Conservation (phyloP, 2,113 vertebrate species). For the Dryoscopus gambensis region DNA sequence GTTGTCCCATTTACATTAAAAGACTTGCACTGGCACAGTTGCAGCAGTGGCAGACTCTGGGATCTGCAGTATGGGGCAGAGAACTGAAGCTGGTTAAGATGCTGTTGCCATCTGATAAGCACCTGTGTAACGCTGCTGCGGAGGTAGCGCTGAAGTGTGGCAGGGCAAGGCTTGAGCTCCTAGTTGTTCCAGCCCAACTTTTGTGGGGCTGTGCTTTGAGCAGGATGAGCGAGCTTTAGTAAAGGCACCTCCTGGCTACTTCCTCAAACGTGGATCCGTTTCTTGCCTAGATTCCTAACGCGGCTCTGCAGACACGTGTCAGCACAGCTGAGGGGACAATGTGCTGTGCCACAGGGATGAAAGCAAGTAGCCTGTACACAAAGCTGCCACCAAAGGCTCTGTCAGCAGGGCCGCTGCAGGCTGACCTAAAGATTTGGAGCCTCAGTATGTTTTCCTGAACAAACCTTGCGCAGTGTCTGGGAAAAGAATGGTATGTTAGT, state of each 20-base stretch:
- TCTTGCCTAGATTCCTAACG: not conserved
- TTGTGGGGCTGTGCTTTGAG: not conserved
- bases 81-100: not conserved
- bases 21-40: not conserved
- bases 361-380: not conserved
- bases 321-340: not conserved
- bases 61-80: not conserved
- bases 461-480: not conserved
- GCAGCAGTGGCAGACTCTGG: not conserved
- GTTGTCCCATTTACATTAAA: not conserved
- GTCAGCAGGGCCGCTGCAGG: not conserved
- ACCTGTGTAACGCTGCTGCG: not conserved
- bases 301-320: not conserved
- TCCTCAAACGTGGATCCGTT: not conserved
- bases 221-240: not conserved
- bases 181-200: accelerated
- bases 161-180: not conserved
- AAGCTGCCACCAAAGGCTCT: not conserved
- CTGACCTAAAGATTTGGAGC: not conserved
- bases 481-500: not conserved
- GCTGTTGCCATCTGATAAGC: not conserved
- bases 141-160: not conserved
- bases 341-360: not conserved
- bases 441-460: not conserved
- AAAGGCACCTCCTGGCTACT: not conserved